Evolutionary conservation across 2,888 invertebrate genomes (phyloP), one percentile per base, ranked within the genome.

Genomic region (Polyommatus icarus): DNA sequence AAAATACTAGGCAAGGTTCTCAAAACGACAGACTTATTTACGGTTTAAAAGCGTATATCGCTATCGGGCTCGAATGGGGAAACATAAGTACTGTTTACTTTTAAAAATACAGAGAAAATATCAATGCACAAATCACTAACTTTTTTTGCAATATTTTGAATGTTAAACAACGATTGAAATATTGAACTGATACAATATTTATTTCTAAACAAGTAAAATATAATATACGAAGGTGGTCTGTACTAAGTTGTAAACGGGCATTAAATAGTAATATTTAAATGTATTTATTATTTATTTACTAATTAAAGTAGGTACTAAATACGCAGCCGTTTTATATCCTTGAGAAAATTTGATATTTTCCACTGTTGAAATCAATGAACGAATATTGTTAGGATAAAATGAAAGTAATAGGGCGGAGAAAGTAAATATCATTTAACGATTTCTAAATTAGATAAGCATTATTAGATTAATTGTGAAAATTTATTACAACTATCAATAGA

Each of bases 11-110:
- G 89, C 88, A 85, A 90, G 90, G 90, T 91, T 90, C 90, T 91
- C 88, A 89, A 92, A 91, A 92, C 85, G 91, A 90, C 91, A 92
- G 90, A 88, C 87, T 91, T 92, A 93, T 93, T 93, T 93, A 93
- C 89, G 89, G 89, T 87, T 85, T 86, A 82, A 85, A 87, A 87
- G 84, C 85, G 85, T 79, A 29, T 54, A 75, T 75, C 75, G 75
- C 24, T 29, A 24, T 54, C 46, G 50, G 46, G 50, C 24, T 20
- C n/a, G 36, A 10, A 72, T 29, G 75, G 32, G 54, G 29, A 54
- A 46, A 24, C 2, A 46, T 73, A 3, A 12, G 24, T 24, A 36
- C 15, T 72, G 20, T 72, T 40, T 72, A 72, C 8, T 72, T 72
- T 2, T 40, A 36, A n/a, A 40, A 46, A 46, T 12, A 72, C 6